Evolutionary conservation across 2,113 vertebrate species (phyloP), one percentile per base, ranked within the genome.

Genomic region (Pogonocichla stellata): DNA sequence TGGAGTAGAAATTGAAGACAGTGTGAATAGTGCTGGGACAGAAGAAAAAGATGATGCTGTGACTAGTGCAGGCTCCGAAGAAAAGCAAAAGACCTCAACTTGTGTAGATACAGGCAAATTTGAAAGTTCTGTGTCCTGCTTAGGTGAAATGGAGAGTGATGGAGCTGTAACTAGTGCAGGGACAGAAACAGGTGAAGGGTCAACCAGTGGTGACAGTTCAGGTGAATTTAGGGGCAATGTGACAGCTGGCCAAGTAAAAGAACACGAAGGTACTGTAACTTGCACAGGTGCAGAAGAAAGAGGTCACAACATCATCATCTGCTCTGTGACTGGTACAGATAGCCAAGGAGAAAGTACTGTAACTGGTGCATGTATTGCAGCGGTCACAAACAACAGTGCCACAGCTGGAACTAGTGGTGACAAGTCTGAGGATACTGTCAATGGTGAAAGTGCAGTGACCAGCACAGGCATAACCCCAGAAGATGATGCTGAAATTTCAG

Each of bases 41-140:
- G 98, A 99, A 74, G 98, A 98, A 94, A 98, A 98, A 83, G 98
- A 98, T n/a, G 96, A 98, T 3, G 97, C 98, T 36, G 98, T 98
- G 24, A 98, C 98, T 88, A 98, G 98, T 53, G 98, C 98, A 25
- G 98, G 98, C 83, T 98, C 96, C 4, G 98, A 98, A 95, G 98
- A 96, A 66, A 97, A 98, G 13, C 97, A 94, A 40, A 94, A 92
- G 2, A 92, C 94, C 12, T 97, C 92, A 65, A 23, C 78, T 13
- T 84, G 80, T 28, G 62, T 83, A 82, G 94, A 73, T 80, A 72
- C 78, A 12, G 95, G 92, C 56, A 94, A 92, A 18, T 42, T 83
- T 20, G 95, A 77, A 86, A 96, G 80, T 51, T 74, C 96, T 23
- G 77, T 93, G 8, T 77, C 94, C 12, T 97, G 95, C 53, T 53